A percentile compares a stretch with the other conserved stretches of the same genome.
Evolutionary conservation across 2,888 invertebrate species (phyloP).

Genomic region (Beris morrisii): DNA sequence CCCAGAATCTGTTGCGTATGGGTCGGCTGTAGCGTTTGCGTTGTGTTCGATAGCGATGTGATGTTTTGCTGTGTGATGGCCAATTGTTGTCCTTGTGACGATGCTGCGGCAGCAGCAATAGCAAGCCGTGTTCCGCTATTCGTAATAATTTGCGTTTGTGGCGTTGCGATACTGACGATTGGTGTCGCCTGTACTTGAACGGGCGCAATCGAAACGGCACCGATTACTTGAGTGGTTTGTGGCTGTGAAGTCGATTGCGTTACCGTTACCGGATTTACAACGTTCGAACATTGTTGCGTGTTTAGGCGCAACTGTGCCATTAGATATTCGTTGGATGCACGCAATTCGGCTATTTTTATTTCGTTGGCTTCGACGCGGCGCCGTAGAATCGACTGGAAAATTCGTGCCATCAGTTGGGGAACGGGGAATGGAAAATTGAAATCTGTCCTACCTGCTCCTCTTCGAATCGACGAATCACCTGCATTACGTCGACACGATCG

Average conservation of each 20-base stretch:
- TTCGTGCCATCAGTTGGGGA: not conserved
- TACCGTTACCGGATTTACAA: constrained; percentile 64
- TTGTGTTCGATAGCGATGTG: constrained; percentile 42
- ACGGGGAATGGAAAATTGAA: not conserved
- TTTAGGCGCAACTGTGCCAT: constrained; percentile 69
- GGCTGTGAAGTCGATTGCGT: constrained; percentile 61
- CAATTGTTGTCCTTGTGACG: constrained; percentile 42
- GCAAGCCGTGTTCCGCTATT: constrained; percentile 39
- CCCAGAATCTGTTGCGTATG: constrained; percentile 44
- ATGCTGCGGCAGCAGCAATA: constrained; percentile 43
- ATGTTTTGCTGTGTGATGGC: constrained; percentile 43
- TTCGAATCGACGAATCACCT: constrained; percentile 43
- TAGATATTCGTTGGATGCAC: constrained; percentile 77
- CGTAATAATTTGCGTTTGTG: constrained; percentile 45
- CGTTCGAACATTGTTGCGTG: constrained; percentile 59
- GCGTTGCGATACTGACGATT: constrained; percentile 63
- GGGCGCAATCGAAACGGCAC: constrained; percentile 60
- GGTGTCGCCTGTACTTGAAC: constrained; percentile 60
- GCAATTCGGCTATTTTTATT: constrained; percentile 62
- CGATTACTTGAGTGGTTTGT: constrained; percentile 59
- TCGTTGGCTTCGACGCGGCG: constrained; percentile 44
- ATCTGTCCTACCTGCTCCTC: constrained; percentile 39
- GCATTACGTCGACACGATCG: constrained; percentile 42
- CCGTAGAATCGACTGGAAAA: constrained; percentile 42
- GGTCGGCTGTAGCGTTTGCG: constrained; percentile 38